phyloP scores from a whole-genome alignment of 2,888 invertebrate genomes.

The Papilio gigon region DNA sequence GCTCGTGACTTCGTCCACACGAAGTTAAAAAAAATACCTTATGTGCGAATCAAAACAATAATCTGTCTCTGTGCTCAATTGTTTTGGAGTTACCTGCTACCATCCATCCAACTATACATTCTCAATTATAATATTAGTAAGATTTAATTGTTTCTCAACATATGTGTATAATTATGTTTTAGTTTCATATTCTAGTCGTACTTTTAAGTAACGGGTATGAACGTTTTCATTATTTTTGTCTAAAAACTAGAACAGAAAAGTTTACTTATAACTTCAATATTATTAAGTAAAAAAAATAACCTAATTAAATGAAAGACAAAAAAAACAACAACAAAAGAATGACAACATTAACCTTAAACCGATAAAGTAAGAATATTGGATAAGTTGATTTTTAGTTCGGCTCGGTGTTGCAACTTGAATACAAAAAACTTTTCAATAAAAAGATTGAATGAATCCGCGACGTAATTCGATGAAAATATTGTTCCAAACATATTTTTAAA shows the following conservation, averaged over 20 bases:
- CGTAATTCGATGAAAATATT: constrained; percentile 23
- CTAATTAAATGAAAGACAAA: constrained; percentile 52
- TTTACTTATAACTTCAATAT: neutral
- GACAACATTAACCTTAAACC: constrained; percentile 54
- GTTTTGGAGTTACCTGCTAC: no score
- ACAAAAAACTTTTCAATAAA: constrained; percentile 36
- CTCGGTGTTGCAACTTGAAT: constrained; percentile 49
- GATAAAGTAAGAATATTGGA: constrained; percentile 59
- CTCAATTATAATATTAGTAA: no score
- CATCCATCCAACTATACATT: no score
- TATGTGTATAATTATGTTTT: neutral
- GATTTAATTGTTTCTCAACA: constrained; percentile 14
- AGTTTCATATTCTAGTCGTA: neutral
- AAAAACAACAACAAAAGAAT: constrained; percentile 61
- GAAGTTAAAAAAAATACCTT: no score
- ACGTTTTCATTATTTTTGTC: constrained; percentile 53
- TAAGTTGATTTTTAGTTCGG: constrained; percentile 54
- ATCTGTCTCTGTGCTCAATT: no score
- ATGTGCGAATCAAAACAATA: no score
- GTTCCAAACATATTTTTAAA: neutral
- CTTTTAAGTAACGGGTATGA: neutral
- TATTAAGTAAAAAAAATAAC: constrained; percentile 22
- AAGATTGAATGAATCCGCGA: constrained; percentile 18
- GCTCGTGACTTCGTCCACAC: no score
- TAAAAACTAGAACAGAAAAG: constrained; percentile 39